Evolutionary conservation across 2,888 invertebrate species (phyloP).

Genomic region (Uloborus plumipes): DNA sequence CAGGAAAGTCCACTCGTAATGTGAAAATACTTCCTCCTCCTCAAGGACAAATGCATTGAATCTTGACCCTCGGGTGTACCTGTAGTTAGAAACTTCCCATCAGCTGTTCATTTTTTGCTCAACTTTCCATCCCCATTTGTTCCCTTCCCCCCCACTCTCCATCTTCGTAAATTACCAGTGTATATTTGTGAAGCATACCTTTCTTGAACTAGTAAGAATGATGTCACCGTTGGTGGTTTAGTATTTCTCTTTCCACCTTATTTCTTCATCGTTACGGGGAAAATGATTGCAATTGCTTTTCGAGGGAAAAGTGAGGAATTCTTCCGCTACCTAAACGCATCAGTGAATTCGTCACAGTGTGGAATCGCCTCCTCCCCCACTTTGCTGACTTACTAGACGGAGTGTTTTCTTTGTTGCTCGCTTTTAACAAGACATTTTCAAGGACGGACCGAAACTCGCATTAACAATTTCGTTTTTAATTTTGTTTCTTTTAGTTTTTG

Average conservation of each 20-base stretch:
- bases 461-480: too few relatives aligned
- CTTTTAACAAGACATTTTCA: conserved; percentile 6
- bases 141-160: neutral
- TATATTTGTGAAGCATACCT: conserved; percentile 20
- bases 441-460: conserved; percentile 6
- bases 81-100: conserved; percentile 24
- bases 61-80: conserved; percentile 28
- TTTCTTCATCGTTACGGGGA: conserved; percentile 26
- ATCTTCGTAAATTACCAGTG: conserved; percentile 20
- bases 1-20: conserved; percentile 46
- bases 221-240: conserved; percentile 21
- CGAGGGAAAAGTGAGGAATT: conserved; percentile 34
- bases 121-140: conserved; percentile 27
- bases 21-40: conserved; percentile 55
- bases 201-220: conserved; percentile 29
- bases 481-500: too few relatives aligned
- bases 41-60: conserved; percentile 43
- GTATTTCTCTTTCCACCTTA: conserved; percentile 10
- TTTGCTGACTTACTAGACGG: too few relatives aligned
- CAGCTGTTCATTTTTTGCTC: conserved; percentile 12
- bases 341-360: conserved; percentile 20
- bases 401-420: too few relatives aligned
- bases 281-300: conserved; percentile 36
- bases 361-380: neutral
- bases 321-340: conserved; percentile 35